Evolutionary conservation across 2,888 invertebrate genomes (phyloP).

Genomic region (Mellilla xanthometata): DNA sequence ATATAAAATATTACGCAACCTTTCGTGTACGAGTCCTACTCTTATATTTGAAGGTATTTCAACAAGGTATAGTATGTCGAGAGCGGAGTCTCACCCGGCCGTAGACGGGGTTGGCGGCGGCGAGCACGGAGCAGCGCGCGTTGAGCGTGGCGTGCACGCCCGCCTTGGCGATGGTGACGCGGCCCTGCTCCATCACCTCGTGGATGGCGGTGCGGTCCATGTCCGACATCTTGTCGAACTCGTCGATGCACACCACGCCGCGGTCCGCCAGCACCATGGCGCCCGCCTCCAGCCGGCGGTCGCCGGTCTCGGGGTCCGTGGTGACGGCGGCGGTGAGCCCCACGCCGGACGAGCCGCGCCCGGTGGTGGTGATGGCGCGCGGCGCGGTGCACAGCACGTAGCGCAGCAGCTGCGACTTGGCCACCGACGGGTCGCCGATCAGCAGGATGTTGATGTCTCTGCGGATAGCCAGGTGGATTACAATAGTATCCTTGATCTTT

Average conservation of each 20-base stretch:
- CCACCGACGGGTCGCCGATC: slow-evolving; percentile 99
- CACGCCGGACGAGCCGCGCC: slow-evolving; percentile 98
- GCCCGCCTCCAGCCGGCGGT: slow-evolving; percentile 95
- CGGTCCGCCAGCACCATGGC: slow-evolving; percentile 99
- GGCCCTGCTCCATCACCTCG: slow-evolving; percentile 99
- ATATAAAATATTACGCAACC: too few relatives aligned
- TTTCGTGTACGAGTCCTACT: too few relatives aligned
- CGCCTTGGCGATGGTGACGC: slow-evolving; percentile 98
- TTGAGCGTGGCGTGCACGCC: slow-evolving; percentile 99
- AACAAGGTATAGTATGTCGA: too few relatives aligned
- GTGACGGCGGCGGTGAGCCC: slow-evolving; percentile 99
- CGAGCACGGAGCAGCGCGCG: slow-evolving; percentile 98
- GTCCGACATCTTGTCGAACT: slow-evolving; percentile 99
- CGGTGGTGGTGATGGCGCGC: slow-evolving; percentile 97
- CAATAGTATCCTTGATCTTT: too few relatives aligned
- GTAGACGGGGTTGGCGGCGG: slow-evolving; percentile 99
- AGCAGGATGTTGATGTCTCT: slow-evolving; percentile 93
- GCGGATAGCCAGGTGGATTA: too few relatives aligned
- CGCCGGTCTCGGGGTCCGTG: slow-evolving; percentile 96
- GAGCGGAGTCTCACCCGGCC: slow-evolving; percentile 42
- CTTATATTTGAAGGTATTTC: too few relatives aligned
- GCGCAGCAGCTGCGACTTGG: slow-evolving; percentile 97
- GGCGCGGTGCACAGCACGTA: slow-evolving; percentile 98
- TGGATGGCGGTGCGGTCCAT: slow-evolving; percentile 99
- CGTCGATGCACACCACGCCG: slow-evolving; percentile 98